A percentile compares a stretch with the other conserved stretches of the same genome.
phyloP scores from a whole-genome alignment of 2,113 vertebrate genomes.

The Taurulus bubalis region DNA sequence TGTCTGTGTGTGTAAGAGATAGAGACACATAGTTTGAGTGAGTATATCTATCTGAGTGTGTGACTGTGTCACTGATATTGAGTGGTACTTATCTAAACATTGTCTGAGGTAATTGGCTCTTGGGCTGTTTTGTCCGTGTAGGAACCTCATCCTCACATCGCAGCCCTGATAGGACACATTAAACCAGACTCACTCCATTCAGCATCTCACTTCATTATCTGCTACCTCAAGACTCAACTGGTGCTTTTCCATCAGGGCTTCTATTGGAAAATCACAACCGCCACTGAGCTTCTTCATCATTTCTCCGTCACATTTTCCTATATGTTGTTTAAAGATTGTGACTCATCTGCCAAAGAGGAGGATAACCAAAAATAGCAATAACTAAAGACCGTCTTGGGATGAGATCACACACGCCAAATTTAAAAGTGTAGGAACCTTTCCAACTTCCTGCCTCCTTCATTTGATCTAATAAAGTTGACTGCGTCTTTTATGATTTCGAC shows the following conservation, averaged over 20 bases:
- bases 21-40: constrained; percentile 15
- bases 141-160: constrained; percentile 14
- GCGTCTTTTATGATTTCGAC: not conserved
- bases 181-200: constrained; percentile 30
- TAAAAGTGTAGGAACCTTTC: not conserved
- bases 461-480: not conserved
- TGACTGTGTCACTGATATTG: constrained; percentile 47
- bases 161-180: constrained; percentile 18
- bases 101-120: constrained; percentile 47
- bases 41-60: constrained; percentile 46
- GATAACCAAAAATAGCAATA: not conserved
- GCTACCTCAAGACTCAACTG: constrained; percentile 1
- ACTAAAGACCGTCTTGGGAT: not conserved
- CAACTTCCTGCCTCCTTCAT: not conserved
- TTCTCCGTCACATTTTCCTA: not conserved
- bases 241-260: not conserved
- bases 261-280: constrained; percentile 2
- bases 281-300: not conserved
- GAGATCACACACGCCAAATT: not conserved
- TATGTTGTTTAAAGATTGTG: not conserved
- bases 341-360: not conserved
- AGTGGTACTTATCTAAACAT: constrained; percentile 49
- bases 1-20: not conserved
- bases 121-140: constrained; percentile 17
- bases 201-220: constrained; percentile 33